Percentiles rank a stretch among this genome's conserved stretches.
These are phyloP conservation scores for Coptotermes formosanus DNA, from an alignment of 1,140 invertebrate genomes.

Conservation along the genomic window DNA sequence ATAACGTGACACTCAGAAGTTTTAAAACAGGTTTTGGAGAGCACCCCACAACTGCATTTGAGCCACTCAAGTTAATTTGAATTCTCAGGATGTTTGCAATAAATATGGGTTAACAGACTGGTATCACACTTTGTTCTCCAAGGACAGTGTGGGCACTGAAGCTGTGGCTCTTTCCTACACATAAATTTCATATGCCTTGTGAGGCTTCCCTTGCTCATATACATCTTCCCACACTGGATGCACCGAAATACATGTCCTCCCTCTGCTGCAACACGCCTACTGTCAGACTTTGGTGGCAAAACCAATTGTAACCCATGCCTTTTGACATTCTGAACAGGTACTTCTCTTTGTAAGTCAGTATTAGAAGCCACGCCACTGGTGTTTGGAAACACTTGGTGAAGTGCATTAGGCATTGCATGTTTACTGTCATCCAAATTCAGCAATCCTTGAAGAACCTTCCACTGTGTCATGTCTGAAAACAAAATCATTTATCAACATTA, in stretches of 20 bases:
- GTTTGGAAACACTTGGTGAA: not conserved
- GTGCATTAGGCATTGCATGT: not conserved
- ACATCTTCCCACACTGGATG: constrained; percentile 40
- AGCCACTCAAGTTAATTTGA: too few relatives aligned
- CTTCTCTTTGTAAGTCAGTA: not conserved
- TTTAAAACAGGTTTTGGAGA: too few relatives aligned
- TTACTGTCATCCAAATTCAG: not conserved
- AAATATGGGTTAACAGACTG: constrained; percentile 35
- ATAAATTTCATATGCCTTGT: constrained; percentile 46
- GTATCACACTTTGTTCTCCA: constrained; percentile 40
- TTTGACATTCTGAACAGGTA: not conserved
- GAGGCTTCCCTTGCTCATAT: constrained; percentile 49
- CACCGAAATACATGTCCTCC: constrained; percentile 20
- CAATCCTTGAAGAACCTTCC: not conserved
- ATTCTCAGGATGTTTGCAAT: constrained; percentile 40
- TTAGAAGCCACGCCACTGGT: not conserved
- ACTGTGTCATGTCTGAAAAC: not conserved
- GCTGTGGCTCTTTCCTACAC: constrained; percentile 37
- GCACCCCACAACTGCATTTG: too few relatives aligned
- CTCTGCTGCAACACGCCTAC: too few relatives aligned
- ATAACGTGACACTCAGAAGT: too few relatives aligned
- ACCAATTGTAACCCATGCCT: not conserved
- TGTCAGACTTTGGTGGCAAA: too few relatives aligned
- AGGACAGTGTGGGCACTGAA: constrained; percentile 38
- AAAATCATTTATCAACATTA: not conserved